phyloP scores from a whole-genome alignment of 2,888 invertebrate genomes.

The Andrena hattorfiana region DNA sequence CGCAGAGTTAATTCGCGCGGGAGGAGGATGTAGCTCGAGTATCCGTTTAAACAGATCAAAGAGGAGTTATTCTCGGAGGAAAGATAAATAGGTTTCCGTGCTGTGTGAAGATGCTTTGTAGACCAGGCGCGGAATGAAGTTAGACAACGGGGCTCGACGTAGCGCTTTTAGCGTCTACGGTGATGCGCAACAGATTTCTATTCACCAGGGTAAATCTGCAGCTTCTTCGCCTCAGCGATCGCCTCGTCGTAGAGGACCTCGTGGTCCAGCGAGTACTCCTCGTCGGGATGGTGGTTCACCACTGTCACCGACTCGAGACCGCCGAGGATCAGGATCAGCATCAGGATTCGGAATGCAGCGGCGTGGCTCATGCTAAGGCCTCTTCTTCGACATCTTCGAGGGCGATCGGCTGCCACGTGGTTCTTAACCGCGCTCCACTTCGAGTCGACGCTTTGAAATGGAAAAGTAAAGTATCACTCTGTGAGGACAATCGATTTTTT shows the following conservation, averaged over 20 bases:
- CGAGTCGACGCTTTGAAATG: conserved; percentile 13
- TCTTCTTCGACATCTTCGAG: conserved; percentile 67
- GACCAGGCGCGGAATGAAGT: conserved; percentile 53
- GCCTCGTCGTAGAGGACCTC: conserved; percentile 88
- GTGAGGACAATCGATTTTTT: not conserved
- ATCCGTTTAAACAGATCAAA: conserved; percentile 63
- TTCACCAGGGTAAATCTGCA: conserved; percentile 85
- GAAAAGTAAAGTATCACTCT: not conserved
- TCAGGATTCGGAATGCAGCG: conserved; percentile 69
- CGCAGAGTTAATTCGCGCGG: conserved; percentile 41
- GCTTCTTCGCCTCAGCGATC: conserved; percentile 86
- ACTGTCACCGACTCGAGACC: conserved; percentile 77
- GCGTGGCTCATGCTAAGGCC: conserved; percentile 78
- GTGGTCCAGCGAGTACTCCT: conserved; percentile 89
- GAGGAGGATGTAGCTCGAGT: conserved; percentile 17
- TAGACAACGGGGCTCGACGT: conserved; percentile 38
- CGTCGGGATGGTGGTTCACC: conserved; percentile 82
- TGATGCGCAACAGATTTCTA: not conserved
- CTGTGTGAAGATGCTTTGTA: conserved; percentile 63
- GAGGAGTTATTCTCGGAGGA: conserved; percentile 62
- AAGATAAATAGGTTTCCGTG: conserved; percentile 70
- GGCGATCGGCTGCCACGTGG: conserved; percentile 2
- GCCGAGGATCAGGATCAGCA: conserved; percentile 71
- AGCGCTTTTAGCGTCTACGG: conserved; percentile 46
- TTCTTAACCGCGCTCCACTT: not conserved